Evolutionary conservation across 2,113 vertebrate genomes (phyloP).

Genomic region (Eulacestoma nigropectus): DNA sequence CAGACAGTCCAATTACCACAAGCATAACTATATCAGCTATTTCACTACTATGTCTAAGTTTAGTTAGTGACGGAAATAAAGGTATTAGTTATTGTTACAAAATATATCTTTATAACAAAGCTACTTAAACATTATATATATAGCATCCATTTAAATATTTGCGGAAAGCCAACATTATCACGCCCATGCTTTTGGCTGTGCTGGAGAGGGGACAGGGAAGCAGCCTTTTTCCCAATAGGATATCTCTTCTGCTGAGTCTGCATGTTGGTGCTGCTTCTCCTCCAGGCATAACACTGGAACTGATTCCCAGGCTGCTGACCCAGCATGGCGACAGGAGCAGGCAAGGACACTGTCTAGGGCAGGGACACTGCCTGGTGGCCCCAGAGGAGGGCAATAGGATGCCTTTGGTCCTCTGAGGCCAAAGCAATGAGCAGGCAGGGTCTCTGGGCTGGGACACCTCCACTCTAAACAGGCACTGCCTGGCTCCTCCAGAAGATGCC

Average conservation of each 20-base stretch:
- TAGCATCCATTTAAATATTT: too few relatives aligned
- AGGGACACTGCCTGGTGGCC: background rate
- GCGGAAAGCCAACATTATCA: too few relatives aligned
- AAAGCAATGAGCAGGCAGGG: background rate
- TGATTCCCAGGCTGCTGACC: background rate
- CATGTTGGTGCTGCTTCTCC: background rate
- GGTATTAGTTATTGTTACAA: too few relatives aligned
- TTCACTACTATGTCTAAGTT: too few relatives aligned
- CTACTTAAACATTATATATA: too few relatives aligned
- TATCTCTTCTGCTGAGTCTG: background rate
- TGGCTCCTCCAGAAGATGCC: background rate
- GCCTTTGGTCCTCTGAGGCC: background rate
- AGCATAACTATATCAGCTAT: too few relatives aligned
- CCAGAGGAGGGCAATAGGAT: background rate
- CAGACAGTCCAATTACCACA: too few relatives aligned
- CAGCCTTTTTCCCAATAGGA: background rate
- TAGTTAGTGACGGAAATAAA: too few relatives aligned
- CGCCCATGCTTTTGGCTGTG: background rate
- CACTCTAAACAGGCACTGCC: fast-evolving
- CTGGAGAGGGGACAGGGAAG: background rate
- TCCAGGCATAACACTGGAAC: background rate
- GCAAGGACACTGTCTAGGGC: background rate
- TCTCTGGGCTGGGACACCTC: background rate
- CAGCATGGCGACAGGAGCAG: background rate
- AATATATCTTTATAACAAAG: too few relatives aligned